Evolutionary conservation across 2,113 vertebrate genomes (phyloP).

Genomic region (Etia nguti): DNA sequence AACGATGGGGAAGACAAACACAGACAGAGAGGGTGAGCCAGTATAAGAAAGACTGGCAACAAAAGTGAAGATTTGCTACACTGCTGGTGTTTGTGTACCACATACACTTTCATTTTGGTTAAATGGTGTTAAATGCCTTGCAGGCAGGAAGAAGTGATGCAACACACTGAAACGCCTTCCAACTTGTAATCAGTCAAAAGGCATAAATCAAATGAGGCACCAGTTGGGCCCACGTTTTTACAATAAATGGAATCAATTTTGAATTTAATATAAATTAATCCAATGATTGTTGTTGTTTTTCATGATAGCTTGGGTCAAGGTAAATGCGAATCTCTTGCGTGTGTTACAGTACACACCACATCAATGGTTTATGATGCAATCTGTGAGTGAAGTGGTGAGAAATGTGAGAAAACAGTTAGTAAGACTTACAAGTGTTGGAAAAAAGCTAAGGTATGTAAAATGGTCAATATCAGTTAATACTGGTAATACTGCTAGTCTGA

Average conservation of each 20-base stretch:
- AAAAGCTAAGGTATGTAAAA: neutral
- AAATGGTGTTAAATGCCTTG: neutral
- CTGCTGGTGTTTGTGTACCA: constrained; percentile 1
- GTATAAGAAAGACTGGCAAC: neutral
- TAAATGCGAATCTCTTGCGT: neutral
- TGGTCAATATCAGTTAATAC: neutral
- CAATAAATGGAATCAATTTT: neutral
- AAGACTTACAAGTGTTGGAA: neutral
- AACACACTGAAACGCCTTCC: constrained; percentile 13
- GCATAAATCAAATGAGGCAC: neutral
- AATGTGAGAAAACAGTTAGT: neutral
- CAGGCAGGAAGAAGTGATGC: constrained; percentile 24
- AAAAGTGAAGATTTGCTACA: neutral
- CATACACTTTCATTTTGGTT: constrained; percentile 13
- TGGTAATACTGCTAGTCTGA: rapidly evolving
- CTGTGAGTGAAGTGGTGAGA: neutral
- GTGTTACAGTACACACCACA: neutral
- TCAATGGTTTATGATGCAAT: neutral
- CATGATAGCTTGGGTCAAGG: neutral
- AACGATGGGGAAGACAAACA: neutral
- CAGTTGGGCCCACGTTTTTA: neutral
- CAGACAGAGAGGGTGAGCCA: neutral
- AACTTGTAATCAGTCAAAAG: neutral
- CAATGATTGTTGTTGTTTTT: neutral
- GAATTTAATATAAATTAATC: neutral